Conservation (phyloP, 1,140 invertebrate species). For the Solenopsis invicta region DNA sequence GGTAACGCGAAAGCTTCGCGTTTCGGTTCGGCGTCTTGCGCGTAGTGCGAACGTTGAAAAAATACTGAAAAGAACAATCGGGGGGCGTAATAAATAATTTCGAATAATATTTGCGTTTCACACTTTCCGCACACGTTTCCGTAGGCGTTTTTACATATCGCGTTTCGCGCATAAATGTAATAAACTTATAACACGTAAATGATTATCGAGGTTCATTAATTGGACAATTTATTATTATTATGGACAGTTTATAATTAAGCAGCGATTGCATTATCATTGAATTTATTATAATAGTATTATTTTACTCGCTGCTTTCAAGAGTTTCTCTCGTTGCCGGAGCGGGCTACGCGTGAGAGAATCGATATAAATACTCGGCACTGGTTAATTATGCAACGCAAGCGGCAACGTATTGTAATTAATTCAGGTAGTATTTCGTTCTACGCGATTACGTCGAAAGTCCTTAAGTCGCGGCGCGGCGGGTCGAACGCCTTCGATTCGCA, state of each 20-base stretch:
- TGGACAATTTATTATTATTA: slow-evolving; percentile 31
- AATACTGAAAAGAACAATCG: neutral
- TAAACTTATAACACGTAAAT: neutral
- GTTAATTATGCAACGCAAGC: slow-evolving; percentile 44
- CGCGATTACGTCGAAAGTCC: slow-evolving; percentile 55
- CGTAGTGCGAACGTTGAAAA: neutral
- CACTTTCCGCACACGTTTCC: neutral
- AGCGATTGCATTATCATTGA: slow-evolving; percentile 26
- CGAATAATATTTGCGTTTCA: slow-evolving; percentile 3
- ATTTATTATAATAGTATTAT: slow-evolving; percentile 38
- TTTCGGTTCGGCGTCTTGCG: neutral
- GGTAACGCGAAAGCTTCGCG: neutral
- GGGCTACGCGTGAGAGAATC: slow-evolving; percentile 36
- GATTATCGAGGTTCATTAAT: slow-evolving; percentile 50
- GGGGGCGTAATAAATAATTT: neutral
- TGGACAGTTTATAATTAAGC: slow-evolving; percentile 41
- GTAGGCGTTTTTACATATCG: neutral
- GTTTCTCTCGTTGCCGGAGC: slow-evolving; percentile 8
- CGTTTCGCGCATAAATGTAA: neutral
- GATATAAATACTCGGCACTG: slow-evolving; percentile 38
- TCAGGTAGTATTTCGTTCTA: slow-evolving; percentile 57
- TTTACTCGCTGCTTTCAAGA: slow-evolving; percentile 2
- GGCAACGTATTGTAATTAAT: slow-evolving; percentile 64
- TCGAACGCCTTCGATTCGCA: slow-evolving; percentile 32
- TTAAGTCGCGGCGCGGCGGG: slow-evolving; percentile 7